Conservation (phyloP, 2,888 invertebrate genomes). For the Noctua fimbriata region DNA sequence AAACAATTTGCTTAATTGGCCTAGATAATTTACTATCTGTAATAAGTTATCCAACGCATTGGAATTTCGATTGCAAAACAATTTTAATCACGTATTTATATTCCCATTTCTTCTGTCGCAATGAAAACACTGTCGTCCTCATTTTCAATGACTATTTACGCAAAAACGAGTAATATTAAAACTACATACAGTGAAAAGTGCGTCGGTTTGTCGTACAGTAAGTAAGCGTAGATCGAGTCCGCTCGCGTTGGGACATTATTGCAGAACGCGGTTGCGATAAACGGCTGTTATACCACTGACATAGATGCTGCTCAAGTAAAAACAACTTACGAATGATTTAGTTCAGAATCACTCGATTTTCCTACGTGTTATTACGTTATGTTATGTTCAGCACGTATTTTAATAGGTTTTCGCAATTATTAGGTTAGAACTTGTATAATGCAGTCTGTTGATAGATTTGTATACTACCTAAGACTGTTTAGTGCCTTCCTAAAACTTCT, state of each 20-base stretch:
- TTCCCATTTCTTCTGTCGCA: constrained; percentile 23
- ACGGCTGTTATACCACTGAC: constrained; percentile 67
- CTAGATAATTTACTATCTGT: constrained; percentile 27
- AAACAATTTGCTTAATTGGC: constrained; percentile 25
- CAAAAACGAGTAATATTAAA: constrained; percentile 41
- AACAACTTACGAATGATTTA: constrained; percentile 47
- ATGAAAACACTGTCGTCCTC: constrained; percentile 21
- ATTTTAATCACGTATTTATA: constrained; percentile 14
- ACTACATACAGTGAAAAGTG: constrained; percentile 42
- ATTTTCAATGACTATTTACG: constrained; percentile 30
- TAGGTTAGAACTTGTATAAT: neutral
- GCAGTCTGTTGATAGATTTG: neutral
- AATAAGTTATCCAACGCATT: constrained; percentile 39
- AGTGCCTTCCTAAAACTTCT: neutral
- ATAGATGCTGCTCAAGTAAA: constrained; percentile 62
- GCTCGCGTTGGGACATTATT: constrained; percentile 72
- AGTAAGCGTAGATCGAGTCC: constrained; percentile 65
- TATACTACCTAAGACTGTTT: neutral
- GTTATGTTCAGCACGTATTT: constrained; percentile 2
- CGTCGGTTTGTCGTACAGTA: constrained; percentile 64
- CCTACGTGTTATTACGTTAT: neutral
- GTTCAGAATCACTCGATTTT: constrained; percentile 23
- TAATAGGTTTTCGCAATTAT: constrained; percentile 4
- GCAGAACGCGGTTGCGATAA: constrained; percentile 74
- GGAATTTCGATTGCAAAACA: constrained; percentile 40